Evolutionary conservation across 1,140 invertebrate species (phyloP).

Genomic region (Eueides isabella): DNA sequence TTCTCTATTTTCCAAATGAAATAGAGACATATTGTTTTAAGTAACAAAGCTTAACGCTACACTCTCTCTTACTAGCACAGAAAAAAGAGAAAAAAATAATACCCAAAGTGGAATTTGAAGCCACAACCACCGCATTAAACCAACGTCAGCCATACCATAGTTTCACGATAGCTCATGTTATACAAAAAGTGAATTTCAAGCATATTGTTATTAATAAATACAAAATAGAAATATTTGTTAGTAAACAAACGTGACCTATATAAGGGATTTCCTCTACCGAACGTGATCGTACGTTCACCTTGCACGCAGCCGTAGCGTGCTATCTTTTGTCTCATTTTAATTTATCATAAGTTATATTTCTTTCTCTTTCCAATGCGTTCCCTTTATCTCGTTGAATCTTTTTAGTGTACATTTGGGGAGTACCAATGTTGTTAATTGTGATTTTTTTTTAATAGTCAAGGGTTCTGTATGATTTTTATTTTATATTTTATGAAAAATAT

Average conservation of each 20-base stretch:
- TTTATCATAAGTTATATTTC: neutral
- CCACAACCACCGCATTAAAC: no score
- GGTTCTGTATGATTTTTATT: neutral
- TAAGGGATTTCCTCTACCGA: conserved; percentile 24
- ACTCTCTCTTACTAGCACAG: no score
- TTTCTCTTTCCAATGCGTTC: conserved; percentile 1
- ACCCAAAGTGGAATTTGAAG: no score
- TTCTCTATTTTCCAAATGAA: no score
- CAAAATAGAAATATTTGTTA: conserved; percentile 18
- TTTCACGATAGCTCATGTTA: no score
- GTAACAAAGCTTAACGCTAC: no score
- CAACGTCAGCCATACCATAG: no score
- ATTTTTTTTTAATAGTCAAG: neutral
- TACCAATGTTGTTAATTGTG: neutral
- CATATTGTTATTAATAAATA: neutral
- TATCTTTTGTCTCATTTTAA: conserved; percentile 27
- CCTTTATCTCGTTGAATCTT: neutral
- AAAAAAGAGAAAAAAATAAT: no score
- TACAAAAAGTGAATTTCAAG: neutral
- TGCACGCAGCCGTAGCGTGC: conserved; percentile 35
- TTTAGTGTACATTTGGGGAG: neutral
- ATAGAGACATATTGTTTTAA: no score
- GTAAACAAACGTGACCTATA: conserved; percentile 32
- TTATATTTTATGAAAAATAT: no score
- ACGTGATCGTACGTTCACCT: conserved; percentile 34